Evolutionary conservation across 2,113 vertebrate genomes (phyloP), one percentile per base, ranked within the genome.

Genomic region (Mesitornis unicolor): DNA sequence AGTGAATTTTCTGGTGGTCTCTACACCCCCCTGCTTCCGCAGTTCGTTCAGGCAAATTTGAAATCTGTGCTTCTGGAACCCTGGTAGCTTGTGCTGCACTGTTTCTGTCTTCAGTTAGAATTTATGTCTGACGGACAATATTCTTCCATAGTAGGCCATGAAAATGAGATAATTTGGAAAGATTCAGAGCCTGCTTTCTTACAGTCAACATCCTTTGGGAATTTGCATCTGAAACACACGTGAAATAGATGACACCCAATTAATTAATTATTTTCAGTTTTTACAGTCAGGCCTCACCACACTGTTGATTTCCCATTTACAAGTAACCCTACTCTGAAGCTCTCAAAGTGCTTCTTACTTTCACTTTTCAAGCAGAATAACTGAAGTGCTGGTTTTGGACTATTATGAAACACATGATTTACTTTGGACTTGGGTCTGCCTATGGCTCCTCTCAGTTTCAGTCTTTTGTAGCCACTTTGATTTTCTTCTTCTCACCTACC

Each of bases 331-430:
- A 43, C 71, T 7, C 9, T 8, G 1, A 11, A 59, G 20, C 12
- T 77, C 6, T 86, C 40, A 36, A 80, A 80, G 7, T 42, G 6
- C 25, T 88, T 77, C 42, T 80, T 0, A 0, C 26, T 84, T 79
- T 68, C 26, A 63, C 9, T 4, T 79, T 81, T 87, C 69, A 76
- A 95, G 57, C 6, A 70, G 45, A 64, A 86, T 73, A 83, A 29
- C 0, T 1, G 25, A 88, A 91, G 16, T 1, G 0, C 15, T 42
- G 3, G 3, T 16, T 87, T 73, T 21, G 24, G 25, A 56, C 50
- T n/a, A 1, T 33, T 53, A n/a, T 5, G 19, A 28, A 77, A 82
- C 0, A 31, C 33, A 19, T 51, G 1, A 48, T n/a, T 79, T 68
- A 64, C 18, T 28, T 0, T 36, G 48, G 31, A 40, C 38, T 69